These are phyloP conservation scores for Lepidotrigona ventralis DNA, from an alignment of 1,140 invertebrate genomes.

Conservation along the genomic window DNA sequence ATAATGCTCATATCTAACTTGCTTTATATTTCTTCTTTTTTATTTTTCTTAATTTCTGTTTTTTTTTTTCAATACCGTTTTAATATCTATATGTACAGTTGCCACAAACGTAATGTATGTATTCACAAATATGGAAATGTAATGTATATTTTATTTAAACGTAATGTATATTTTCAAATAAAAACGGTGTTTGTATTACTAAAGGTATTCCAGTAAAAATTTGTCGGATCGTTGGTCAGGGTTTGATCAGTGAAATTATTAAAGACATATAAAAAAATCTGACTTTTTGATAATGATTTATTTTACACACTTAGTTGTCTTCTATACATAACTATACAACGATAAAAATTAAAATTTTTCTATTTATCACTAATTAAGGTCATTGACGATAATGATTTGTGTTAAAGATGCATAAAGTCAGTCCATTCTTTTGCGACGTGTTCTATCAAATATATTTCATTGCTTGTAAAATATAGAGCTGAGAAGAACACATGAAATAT, in stretches of 20 bases:
- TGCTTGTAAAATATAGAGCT: constrained; percentile 7
- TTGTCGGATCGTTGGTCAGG: background rate
- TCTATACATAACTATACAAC: constrained; percentile 79
- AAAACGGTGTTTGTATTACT: constrained; percentile 60
- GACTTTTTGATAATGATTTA: constrained; percentile 75
- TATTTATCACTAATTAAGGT: constrained; percentile 66
- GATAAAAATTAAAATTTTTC: constrained; percentile 76
- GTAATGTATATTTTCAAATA: constrained; percentile 71
- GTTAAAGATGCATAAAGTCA: constrained; percentile 63
- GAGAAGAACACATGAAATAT: constrained; percentile 3
- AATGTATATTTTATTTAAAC: too few species aligned
- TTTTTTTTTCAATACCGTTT: background rate
- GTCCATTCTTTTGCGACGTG: constrained; percentile 53
- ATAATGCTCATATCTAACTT: background rate
- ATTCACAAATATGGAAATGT: constrained; percentile 50
- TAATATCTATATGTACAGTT: constrained; percentile 12
- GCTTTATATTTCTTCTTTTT: background rate
- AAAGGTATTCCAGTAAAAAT: background rate
- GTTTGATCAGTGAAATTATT: background rate
- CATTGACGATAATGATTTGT: constrained; percentile 64
- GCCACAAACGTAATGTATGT: constrained; percentile 26
- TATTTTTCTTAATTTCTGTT: background rate
- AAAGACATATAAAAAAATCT: background rate
- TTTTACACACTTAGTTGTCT: constrained; percentile 77
- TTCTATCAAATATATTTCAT: constrained; percentile 36